Evolutionary conservation across 2,888 invertebrate species (phyloP).

Genomic region (Papilio demoleus): DNA sequence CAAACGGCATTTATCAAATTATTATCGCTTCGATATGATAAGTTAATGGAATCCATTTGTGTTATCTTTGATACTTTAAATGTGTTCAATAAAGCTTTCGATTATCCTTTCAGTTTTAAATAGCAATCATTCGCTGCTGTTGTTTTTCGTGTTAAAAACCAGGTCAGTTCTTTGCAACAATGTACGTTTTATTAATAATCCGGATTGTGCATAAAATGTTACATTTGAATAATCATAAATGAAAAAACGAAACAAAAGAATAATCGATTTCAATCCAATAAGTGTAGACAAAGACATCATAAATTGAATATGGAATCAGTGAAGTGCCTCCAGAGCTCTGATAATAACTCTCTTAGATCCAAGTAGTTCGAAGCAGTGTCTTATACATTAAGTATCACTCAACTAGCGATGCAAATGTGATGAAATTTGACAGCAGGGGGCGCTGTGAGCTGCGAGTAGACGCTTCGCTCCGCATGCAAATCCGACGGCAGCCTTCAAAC

Average conservation of each 20-base stretch:
- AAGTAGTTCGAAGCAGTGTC: not conserved
- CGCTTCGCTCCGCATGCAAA: constrained; percentile 1
- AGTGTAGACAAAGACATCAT: not conserved
- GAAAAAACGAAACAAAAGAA: not conserved
- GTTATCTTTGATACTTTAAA: constrained; percentile 69
- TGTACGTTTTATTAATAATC: constrained; percentile 4
- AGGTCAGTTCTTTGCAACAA: not conserved
- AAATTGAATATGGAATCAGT: not conserved
- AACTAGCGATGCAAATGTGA: constrained; percentile 15
- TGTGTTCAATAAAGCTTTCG: constrained; percentile 40
- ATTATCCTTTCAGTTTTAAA: constrained; percentile 5
- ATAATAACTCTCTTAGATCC: not conserved
- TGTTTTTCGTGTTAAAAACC: constrained; percentile 10
- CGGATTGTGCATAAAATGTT: not conserved
- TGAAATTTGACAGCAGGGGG: constrained; percentile 3
- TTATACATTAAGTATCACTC: constrained; percentile 14
- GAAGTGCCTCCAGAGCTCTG: not conserved
- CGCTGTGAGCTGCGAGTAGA: constrained; percentile 43
- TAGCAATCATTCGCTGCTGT: constrained; percentile 7
- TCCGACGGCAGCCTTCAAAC: constrained; percentile 4
- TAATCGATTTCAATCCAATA: not conserved
- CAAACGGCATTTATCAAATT: constrained; percentile 71
- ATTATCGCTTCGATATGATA: constrained; percentile 72
- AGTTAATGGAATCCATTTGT: constrained; percentile 74
- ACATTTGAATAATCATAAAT: not conserved